These are phyloP conservation scores for Drosophila nigritarsus DNA, from an alignment of 2,888 invertebrate species.

Conservation along the genomic window DNA sequence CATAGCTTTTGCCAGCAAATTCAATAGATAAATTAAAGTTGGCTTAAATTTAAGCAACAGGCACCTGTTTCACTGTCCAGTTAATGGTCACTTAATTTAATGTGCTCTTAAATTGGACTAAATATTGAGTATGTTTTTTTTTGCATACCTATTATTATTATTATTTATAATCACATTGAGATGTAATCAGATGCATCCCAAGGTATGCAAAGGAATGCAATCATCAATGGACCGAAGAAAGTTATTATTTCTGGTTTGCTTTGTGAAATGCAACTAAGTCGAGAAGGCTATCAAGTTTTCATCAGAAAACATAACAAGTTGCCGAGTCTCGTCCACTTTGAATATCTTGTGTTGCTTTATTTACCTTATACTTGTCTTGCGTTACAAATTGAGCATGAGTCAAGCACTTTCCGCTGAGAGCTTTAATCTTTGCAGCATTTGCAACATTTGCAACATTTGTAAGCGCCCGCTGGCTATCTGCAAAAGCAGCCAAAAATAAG, in stretches of 20 bases:
- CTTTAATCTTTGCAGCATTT: neutral
- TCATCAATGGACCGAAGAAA: neutral
- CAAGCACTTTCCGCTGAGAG: neutral
- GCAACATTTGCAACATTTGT: neutral
- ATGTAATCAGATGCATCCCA: neutral
- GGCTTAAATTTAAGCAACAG: neutral
- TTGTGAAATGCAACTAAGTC: neutral
- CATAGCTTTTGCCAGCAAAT: neutral
- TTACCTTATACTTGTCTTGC: neutral
- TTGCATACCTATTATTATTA: too few relatives aligned
- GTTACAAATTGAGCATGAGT: neutral
- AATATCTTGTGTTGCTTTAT: neutral
- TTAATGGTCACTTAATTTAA: neutral
- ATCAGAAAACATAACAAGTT: neutral
- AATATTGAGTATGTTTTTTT: neutral
- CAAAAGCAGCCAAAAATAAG: constrained; percentile 20
- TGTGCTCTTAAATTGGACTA: neutral
- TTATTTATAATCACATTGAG: neutral
- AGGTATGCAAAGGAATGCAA: neutral
- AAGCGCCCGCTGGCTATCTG: neutral
- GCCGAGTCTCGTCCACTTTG: neutral
- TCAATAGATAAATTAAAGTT: neutral
- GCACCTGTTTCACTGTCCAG: neutral
- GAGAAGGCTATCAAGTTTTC: neutral
- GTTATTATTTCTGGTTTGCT: neutral